Evolutionary conservation across 2,888 invertebrate genomes (phyloP).

Genomic region (Synergus japonicus): DNA sequence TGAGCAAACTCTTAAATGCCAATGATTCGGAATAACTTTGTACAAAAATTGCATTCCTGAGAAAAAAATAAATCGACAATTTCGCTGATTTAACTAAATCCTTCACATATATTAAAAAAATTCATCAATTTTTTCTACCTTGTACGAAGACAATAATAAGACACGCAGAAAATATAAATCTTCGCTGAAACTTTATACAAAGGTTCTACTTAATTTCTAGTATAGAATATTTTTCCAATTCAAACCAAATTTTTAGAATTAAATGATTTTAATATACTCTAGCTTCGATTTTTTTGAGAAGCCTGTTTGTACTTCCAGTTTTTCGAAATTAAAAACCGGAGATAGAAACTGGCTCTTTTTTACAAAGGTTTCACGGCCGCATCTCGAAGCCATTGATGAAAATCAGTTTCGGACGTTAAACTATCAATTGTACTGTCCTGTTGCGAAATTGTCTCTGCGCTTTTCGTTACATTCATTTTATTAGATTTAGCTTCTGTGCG

Average conservation of each 20-base stretch:
- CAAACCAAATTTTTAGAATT: constrained; percentile 32
- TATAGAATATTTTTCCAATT: constrained; percentile 29
- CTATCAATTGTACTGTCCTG: constrained; percentile 71
- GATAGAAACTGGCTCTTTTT: background rate
- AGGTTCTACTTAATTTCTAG: constrained; percentile 7
- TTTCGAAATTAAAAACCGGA: constrained; percentile 41
- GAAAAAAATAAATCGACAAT: constrained; percentile 12
- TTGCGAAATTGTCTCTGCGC: constrained; percentile 70
- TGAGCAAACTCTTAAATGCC: constrained; percentile 23
- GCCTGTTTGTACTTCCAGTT: constrained; percentile 38
- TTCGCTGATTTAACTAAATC: background rate
- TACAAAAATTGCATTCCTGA: constrained; percentile 15
- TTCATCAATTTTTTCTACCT: constrained; percentile 33
- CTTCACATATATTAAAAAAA: constrained; percentile 40
- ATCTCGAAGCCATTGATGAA: constrained; percentile 67
- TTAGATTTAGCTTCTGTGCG: constrained; percentile 67
- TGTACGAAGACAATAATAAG: constrained; percentile 34
- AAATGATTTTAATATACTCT: background rate
- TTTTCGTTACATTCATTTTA: constrained; percentile 68
- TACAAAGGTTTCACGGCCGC: background rate
- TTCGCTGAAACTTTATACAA: constrained; percentile 31
- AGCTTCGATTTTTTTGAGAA: background rate
- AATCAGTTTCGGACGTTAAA: constrained; percentile 69
- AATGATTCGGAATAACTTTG: constrained; percentile 5
- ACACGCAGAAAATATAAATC: background rate